Percentiles rank a stretch among this genome's conserved stretches.
These are phyloP conservation scores for Rhyacophila brunnea DNA, from an alignment of 1,140 invertebrate genomes.

Conservation along the genomic window DNA sequence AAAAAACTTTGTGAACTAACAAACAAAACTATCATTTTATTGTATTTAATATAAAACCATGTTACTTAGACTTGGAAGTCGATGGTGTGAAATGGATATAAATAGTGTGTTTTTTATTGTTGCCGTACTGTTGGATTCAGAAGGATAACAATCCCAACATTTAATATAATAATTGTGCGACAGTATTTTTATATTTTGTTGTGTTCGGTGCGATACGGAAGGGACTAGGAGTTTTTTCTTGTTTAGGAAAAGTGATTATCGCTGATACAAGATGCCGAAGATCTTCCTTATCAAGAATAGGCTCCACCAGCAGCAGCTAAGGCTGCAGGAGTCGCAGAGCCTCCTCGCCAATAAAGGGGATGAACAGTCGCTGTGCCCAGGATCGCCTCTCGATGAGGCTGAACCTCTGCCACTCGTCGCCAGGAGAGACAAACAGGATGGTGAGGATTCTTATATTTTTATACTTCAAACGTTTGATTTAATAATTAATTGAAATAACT, in stretches of 20 bases:
- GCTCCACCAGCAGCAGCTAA: conserved; percentile 82
- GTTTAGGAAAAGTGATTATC: not conserved
- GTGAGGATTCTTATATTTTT: too few relatives aligned
- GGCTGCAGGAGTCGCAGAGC: conserved; percentile 76
- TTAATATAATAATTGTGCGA: too few relatives aligned
- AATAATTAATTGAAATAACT: too few relatives aligned
- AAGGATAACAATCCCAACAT: conserved; percentile 1
- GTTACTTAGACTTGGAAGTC: conserved; percentile 16
- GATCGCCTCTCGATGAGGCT: conserved; percentile 48
- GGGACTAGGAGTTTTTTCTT: conserved; percentile 9
- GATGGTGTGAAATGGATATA: conserved; percentile 3
- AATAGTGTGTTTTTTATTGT: conserved; percentile 7
- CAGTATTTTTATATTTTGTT: conserved; percentile 3
- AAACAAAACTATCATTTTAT: too few relatives aligned
- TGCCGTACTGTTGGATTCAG: conserved; percentile 1
- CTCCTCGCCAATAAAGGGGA: conserved; percentile 56
- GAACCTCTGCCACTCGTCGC: conserved; percentile 61
- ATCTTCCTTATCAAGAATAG: conserved; percentile 87
- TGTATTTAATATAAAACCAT: not conserved
- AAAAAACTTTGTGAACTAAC: too few relatives aligned
- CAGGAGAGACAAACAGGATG: conserved; percentile 54
- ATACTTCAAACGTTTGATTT: too few relatives aligned
- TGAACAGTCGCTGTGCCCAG: conserved; percentile 45
- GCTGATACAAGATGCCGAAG: conserved; percentile 72
- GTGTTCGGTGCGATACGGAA: not conserved